These are phyloP conservation scores for Tetranychus truncatus DNA, from an alignment of 2,888 invertebrate species.

Conservation along the genomic window DNA sequence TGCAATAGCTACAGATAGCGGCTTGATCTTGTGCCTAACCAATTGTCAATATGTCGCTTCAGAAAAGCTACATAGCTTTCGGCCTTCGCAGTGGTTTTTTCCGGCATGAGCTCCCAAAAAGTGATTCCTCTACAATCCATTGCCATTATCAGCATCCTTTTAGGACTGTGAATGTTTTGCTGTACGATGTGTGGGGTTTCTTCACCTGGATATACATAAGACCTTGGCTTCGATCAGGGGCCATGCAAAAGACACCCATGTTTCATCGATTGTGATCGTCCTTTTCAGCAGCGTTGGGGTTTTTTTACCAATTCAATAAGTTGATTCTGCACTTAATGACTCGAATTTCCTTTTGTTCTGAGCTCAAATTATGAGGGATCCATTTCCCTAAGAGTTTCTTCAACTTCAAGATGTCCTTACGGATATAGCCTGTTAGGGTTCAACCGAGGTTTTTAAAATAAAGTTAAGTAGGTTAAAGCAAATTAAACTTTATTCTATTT, in stretches of 20 bases:
- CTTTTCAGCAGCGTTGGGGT: neutral
- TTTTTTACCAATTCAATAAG: neutral
- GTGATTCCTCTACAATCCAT: neutral
- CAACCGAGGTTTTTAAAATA: no score
- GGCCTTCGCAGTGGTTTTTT: neutral
- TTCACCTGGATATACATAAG: neutral
- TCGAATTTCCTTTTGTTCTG: neutral
- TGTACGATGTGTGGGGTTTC: neutral
- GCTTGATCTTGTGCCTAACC: no score
- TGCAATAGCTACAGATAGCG: no score
- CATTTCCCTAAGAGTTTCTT: neutral
- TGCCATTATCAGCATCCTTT: neutral
- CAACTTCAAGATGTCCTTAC: neutral
- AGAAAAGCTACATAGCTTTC: neutral
- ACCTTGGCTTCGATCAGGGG: neutral
- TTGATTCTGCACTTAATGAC: neutral
- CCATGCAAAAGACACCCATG: neutral
- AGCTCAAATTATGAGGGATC: conserved; percentile 33
- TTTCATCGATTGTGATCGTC: neutral
- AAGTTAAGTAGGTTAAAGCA: no score
- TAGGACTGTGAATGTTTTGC: neutral
- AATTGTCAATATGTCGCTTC: no score
- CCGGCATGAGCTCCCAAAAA: neutral
- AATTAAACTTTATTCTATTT: no score
- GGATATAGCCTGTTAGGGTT: neutral